Conservation (phyloP, 1,140 invertebrate genomes). For the Zaprionus ghesquierei region DNA sequence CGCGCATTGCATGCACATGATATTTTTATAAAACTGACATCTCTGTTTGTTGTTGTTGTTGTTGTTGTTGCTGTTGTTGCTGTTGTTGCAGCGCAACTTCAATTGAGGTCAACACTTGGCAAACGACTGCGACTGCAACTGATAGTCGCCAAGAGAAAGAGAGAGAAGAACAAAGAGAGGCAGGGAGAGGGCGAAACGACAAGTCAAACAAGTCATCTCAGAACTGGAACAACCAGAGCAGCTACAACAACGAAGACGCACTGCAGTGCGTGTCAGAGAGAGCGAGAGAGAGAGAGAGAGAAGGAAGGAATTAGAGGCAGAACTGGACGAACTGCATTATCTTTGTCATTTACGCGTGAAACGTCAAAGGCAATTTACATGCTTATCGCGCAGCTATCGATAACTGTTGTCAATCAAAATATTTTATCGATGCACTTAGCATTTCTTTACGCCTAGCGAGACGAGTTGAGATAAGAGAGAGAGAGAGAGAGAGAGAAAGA, state of each 20-base stretch:
- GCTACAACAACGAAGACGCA: not conserved
- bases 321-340: conserved; percentile 9
- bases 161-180: not conserved
- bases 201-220: conserved; percentile 68
- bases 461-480: not conserved
- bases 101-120: conserved; percentile 49
- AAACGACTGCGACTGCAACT: conserved; percentile 12
- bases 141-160: not conserved
- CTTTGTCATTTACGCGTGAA: conserved; percentile 11
- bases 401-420: not conserved
- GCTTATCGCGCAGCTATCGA: not conserved
- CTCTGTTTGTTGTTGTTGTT: conserved; percentile 2
- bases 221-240: conserved; percentile 66
- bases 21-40: conserved; percentile 54
- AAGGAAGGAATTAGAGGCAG: not conserved
- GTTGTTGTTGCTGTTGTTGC: too few species aligned
- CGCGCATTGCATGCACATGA: conserved; percentile 27
- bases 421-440: not conserved
- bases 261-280: not conserved
- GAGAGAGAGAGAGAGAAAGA: too few species aligned
- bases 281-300: not conserved
- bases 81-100: conserved; percentile 31
- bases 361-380: not conserved
- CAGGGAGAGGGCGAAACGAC: conserved; percentile 56
- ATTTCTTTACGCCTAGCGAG: not conserved